Conservation (phyloP, 2,113 vertebrate species). For the Pterocles gutturalis region DNA sequence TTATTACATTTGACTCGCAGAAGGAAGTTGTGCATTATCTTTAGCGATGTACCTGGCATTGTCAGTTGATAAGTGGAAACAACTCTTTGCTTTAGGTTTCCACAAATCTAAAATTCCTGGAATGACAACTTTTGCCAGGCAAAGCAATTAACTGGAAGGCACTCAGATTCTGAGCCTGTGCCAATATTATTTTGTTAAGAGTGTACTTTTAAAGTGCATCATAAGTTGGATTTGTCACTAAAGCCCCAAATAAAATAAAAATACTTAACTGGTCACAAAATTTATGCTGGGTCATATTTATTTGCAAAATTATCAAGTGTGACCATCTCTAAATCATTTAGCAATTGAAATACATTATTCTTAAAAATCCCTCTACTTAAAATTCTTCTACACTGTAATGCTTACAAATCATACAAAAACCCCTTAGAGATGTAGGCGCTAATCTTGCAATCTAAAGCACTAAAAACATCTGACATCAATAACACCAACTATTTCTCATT, state of each 20-base stretch:
- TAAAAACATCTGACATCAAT: neutral
- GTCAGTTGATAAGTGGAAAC: neutral
- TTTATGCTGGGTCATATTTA: neutral
- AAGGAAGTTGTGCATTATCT: neutral
- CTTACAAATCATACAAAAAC: neutral
- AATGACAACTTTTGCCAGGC: neutral
- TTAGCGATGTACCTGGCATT: neutral
- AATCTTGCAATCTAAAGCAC: neutral
- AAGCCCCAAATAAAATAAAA: neutral
- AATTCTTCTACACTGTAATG: neutral
- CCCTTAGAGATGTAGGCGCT: neutral
- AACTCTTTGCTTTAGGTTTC: neutral
- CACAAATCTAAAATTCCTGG: neutral
- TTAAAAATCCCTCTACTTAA: neutral
- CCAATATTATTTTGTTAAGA: neutral
- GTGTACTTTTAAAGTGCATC: neutral
- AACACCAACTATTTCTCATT: neutral
- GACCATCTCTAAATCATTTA: neutral
- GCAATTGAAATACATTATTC: neutral
- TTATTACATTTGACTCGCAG: neutral
- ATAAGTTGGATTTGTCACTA: neutral
- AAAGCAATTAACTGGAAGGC: neutral
- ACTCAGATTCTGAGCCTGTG: neutral
- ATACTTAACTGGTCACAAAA: neutral
- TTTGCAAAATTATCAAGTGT: neutral